A percentile compares a stretch with the other conserved stretches of the same genome.
Conservation (phyloP, 2,113 vertebrate species). For the Oxyura jamaicensis region DNA sequence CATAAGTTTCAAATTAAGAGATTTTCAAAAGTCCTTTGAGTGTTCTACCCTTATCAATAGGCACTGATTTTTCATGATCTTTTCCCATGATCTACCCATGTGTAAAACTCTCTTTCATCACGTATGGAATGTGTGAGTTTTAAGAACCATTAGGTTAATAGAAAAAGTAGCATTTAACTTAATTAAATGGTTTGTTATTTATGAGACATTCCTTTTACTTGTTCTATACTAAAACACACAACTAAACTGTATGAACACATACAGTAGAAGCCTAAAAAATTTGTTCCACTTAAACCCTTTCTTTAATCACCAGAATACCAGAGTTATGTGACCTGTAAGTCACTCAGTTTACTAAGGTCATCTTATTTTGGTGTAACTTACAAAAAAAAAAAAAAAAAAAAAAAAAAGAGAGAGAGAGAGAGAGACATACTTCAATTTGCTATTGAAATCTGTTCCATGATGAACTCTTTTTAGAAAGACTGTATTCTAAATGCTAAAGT, state of each 20-base stretch:
- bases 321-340: neutral
- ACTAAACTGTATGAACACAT: neutral
- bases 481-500: neutral
- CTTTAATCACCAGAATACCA: neutral
- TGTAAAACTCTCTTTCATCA: neutral
- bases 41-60: neutral
- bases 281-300: neutral
- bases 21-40: neutral
- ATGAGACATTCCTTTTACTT: neutral
- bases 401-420: too few species aligned
- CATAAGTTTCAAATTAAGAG: neutral
- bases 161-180: neutral
- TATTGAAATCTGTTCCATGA: neutral
- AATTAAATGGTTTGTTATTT: neutral
- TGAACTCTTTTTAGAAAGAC: neutral
- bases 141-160: neutral
- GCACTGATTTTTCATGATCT: neutral
- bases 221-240: neutral
- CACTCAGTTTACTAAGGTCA: neutral
- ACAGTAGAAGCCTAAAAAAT: neutral
- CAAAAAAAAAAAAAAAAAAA: too few species aligned
- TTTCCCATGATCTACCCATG: neutral
- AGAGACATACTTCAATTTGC: neutral
- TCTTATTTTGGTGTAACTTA: neutral
- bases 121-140: neutral